A percentile compares a stretch with the other conserved stretches of the same genome.
Conservation (phyloP, 1,140 invertebrate species). For the Atta cephalotes region DNA sequence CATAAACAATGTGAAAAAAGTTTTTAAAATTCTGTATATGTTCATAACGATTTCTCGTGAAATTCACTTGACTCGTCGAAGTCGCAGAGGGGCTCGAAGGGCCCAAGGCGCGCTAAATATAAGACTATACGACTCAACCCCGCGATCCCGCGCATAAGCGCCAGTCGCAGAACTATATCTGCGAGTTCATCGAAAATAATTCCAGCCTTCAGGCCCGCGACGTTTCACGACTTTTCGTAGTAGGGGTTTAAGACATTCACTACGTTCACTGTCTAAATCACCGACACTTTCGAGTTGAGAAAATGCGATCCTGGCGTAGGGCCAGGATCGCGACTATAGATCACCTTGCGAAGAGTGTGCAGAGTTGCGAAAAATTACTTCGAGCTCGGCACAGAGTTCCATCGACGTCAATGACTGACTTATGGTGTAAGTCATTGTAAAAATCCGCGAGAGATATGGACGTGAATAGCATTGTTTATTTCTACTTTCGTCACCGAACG, state of each 20-base stretch:
- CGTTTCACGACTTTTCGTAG: slow-evolving; percentile 75
- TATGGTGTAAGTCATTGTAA: slow-evolving; percentile 20
- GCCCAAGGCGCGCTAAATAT: slow-evolving; percentile 77
- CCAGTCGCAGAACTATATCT: slow-evolving; percentile 63
- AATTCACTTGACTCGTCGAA: background rate
- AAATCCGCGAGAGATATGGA: background rate
- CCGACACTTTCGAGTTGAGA: slow-evolving; percentile 49
- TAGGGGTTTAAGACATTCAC: slow-evolving; percentile 63
- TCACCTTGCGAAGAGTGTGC: slow-evolving; percentile 55
- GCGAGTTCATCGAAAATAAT: slow-evolving; percentile 69
- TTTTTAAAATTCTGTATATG: background rate
- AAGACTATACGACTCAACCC: slow-evolving; percentile 77
- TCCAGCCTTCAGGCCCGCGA: slow-evolving; percentile 21
- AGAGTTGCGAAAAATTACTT: slow-evolving; percentile 53
- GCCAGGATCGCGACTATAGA: slow-evolving; percentile 67
- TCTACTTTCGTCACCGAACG: background rate
- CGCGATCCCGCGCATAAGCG: slow-evolving; percentile 63
- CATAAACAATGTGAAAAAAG: background rate
- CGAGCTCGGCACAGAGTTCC: background rate
- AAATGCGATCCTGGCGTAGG: slow-evolving; percentile 50
- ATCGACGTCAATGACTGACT: slow-evolving; percentile 45
- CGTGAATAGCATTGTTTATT: slow-evolving; percentile 21
- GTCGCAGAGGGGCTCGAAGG: slow-evolving; percentile 27
- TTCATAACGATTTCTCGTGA: slow-evolving; percentile 19
- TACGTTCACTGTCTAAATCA: slow-evolving; percentile 27